A percentile compares a stretch with the other conserved stretches of the same genome.
Conservation (phyloP, 2,888 invertebrate species). For the Apodemia hepburni region DNA sequence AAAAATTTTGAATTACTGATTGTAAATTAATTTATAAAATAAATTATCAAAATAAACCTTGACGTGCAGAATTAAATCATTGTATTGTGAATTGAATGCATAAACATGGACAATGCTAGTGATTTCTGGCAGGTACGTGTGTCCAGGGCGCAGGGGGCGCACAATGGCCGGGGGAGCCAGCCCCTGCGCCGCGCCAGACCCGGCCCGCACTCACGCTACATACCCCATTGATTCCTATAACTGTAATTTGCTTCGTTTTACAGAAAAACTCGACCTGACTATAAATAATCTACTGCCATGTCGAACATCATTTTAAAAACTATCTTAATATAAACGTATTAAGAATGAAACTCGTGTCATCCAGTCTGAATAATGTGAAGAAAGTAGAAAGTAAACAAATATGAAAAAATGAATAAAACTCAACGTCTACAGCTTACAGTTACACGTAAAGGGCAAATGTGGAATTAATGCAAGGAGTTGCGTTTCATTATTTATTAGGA, state of each 20-base stretch:
- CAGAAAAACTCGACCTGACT: constrained; percentile 25
- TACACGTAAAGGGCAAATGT: constrained; percentile 57
- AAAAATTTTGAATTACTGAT: background rate
- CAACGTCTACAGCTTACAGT: constrained; percentile 20
- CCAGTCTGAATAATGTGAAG: constrained; percentile 43
- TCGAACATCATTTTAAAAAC: constrained; percentile 20
- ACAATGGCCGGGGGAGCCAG: constrained; percentile 19
- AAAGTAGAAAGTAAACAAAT: constrained; percentile 57
- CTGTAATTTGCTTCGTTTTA: constrained; percentile 28
- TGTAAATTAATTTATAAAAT: background rate
- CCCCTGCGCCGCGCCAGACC: background rate
- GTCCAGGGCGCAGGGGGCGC: constrained; percentile 11
- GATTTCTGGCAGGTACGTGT: constrained; percentile 16
- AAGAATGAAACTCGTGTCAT: constrained; percentile 20
- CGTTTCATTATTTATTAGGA: constrained; percentile 12
- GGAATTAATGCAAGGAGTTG: constrained; percentile 14
- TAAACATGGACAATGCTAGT: constrained; percentile 10
- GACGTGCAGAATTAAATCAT: constrained; percentile 14
- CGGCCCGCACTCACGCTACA: background rate
- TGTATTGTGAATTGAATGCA: constrained; percentile 15
- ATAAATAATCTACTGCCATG: constrained; percentile 17
- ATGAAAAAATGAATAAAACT: constrained; percentile 34
- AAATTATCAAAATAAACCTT: background rate
- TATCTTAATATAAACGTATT: background rate
- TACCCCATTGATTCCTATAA: constrained; percentile 20